phyloP scores from a whole-genome alignment of 1,140 invertebrate species.

The Heliconius hewitsoni region DNA sequence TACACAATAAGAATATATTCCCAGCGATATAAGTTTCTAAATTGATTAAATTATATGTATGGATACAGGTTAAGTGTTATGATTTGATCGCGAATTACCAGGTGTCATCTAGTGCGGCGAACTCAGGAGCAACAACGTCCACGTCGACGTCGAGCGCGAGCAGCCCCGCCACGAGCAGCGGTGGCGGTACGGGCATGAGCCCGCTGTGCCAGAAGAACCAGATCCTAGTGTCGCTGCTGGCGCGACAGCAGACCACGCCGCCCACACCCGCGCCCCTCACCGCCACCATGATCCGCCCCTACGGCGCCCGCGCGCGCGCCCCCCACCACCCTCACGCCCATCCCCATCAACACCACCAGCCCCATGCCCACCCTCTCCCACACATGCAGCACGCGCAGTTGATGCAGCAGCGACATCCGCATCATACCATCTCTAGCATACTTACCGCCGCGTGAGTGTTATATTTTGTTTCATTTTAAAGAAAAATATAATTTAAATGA shows the following conservation, averaged over 20 bases:
- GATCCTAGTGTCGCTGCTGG: slow-evolving; percentile 91
- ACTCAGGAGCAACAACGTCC: slow-evolving; percentile 50
- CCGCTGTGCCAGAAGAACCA: slow-evolving; percentile 91
- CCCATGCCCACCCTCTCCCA: not conserved
- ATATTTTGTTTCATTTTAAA: not conserved
- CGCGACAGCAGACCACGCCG: slow-evolving; percentile 88
- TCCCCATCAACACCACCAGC: slow-evolving; percentile 69
- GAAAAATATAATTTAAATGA: not conserved
- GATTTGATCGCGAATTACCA: slow-evolving; percentile 29
- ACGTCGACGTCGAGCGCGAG: slow-evolving; percentile 48
- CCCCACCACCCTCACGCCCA: slow-evolving; percentile 44
- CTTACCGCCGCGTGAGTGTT: slow-evolving; percentile 67
- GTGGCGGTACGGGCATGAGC: slow-evolving; percentile 82
- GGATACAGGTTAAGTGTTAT: not conserved
- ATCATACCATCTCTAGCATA: slow-evolving; percentile 64
- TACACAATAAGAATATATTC: not conserved
- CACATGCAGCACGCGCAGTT: slow-evolving; percentile 79
- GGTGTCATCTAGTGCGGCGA: slow-evolving; percentile 68
- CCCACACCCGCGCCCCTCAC: slow-evolving; percentile 78
- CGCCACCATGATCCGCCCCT: slow-evolving; percentile 63
- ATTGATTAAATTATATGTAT: not conserved
- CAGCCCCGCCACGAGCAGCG: slow-evolving; percentile 62
- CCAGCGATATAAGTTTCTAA: not conserved
- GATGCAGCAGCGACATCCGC: slow-evolving; percentile 85
- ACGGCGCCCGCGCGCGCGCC: slow-evolving; percentile 53